Percentiles rank a stretch among this genome's conserved stretches.
phyloP scores from a whole-genome alignment of 2,888 invertebrate species.

The Drosophila kambysellisi region DNA sequence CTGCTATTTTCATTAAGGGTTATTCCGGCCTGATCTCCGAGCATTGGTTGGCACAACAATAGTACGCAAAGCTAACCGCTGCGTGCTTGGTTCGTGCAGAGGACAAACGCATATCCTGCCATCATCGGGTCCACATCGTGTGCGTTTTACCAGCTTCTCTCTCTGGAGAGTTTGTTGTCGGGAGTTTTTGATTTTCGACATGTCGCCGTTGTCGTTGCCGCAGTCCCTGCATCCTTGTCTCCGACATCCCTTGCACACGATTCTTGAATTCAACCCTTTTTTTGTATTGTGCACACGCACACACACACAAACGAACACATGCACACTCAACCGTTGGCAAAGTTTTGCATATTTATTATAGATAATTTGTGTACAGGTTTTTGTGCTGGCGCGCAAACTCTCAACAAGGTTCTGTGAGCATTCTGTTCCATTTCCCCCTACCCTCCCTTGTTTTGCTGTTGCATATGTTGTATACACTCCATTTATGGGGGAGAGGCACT shows the following conservation, averaged over 20 bases:
- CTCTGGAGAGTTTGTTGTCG: slow-evolving; percentile 66
- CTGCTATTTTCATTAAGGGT: slow-evolving; percentile 78
- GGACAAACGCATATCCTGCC: slow-evolving; percentile 45
- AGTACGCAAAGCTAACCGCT: slow-evolving; percentile 46
- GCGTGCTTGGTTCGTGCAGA: slow-evolving; percentile 25
- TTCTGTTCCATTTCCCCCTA: slow-evolving; percentile 39
- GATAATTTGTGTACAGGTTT: slow-evolving; percentile 82
- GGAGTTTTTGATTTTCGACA: slow-evolving; percentile 80
- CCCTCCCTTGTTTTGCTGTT: slow-evolving; percentile 30
- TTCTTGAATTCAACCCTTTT: slow-evolving; percentile 64
- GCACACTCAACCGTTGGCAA: slow-evolving; percentile 26
- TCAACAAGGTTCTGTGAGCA: slow-evolving; percentile 72
- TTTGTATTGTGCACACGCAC: slow-evolving; percentile 21
- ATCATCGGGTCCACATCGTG: slow-evolving; percentile 48
- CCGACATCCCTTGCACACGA: slow-evolving; percentile 26
- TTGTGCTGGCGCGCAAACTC: slow-evolving; percentile 80
- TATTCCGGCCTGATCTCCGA: slow-evolving; percentile 78
- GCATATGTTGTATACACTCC: slow-evolving; percentile 66
- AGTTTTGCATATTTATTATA: slow-evolving; percentile 81
- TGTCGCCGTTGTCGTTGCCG: slow-evolving; percentile 51
- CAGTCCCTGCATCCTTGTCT: slow-evolving; percentile 26
- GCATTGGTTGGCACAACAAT: slow-evolving; percentile 58
- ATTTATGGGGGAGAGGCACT: slow-evolving; percentile 27
- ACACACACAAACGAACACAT: slow-evolving; percentile 13
- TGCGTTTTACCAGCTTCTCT: slow-evolving; percentile 65